Percentiles rank a stretch among this genome's conserved stretches.
These are phyloP conservation scores for Rhopalosiphum nymphaeae DNA, from an alignment of 2,888 invertebrate genomes.

Conservation along the genomic window DNA sequence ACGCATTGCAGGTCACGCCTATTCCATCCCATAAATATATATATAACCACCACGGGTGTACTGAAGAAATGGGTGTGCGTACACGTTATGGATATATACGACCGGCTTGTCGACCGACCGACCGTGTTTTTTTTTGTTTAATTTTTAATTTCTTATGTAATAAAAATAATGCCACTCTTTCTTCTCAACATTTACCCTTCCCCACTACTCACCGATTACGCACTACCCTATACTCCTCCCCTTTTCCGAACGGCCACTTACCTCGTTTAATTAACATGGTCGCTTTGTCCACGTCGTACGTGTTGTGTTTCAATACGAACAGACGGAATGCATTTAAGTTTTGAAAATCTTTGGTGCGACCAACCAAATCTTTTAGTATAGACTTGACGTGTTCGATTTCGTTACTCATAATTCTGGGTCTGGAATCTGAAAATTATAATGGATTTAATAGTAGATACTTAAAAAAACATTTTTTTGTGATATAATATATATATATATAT, in stretches of 20 bases:
- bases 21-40: background rate
- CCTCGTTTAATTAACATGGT: conserved; percentile 55
- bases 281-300: conserved; percentile 60
- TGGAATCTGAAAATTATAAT: conserved; percentile 1
- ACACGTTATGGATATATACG: background rate
- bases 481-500: too few species aligned
- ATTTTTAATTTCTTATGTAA: background rate
- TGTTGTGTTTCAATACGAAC: conserved; percentile 45
- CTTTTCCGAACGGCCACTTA: background rate
- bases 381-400: conserved; percentile 9
- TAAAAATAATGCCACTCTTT: background rate
- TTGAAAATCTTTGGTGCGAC: conserved; percentile 55
- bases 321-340: conserved; percentile 54
- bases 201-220: background rate
- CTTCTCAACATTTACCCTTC: background rate
- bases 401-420: background rate
- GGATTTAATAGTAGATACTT: background rate
- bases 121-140: background rate
- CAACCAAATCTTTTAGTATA: conserved; percentile 35
- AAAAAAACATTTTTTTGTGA: background rate
- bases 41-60: background rate
- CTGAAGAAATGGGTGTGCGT: conserved; percentile 4
- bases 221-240: background rate
- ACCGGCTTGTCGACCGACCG: background rate
- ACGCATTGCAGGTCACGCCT: conserved; percentile 33